A percentile compares a stretch with the other conserved stretches of the same genome.
These are phyloP conservation scores for Andrena cerasifolii DNA, from an alignment of 1,140 invertebrate genomes.

Conservation along the genomic window DNA sequence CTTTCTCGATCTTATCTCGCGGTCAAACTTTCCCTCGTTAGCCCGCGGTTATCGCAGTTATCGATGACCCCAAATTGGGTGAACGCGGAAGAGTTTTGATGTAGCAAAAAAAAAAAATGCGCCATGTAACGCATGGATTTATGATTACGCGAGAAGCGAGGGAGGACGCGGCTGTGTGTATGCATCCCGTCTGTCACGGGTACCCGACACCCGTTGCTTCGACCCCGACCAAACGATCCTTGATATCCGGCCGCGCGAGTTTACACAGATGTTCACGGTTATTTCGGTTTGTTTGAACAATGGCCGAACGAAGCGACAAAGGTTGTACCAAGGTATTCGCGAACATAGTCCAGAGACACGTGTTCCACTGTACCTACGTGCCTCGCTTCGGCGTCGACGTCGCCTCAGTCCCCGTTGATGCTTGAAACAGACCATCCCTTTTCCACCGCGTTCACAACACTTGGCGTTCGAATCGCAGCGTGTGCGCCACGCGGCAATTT, in stretches of 20 bases:
- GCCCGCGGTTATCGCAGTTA: neutral
- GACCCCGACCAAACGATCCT: conserved; percentile 16
- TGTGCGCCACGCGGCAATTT: no score
- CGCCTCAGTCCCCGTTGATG: no score
- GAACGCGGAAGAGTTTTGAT: neutral
- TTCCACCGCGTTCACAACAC: neutral
- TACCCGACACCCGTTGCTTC: neutral
- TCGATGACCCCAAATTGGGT: neutral
- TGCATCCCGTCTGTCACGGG: neutral
- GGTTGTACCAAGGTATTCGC: conserved; percentile 40
- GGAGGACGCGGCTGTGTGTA: conserved; percentile 19
- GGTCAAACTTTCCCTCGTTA: neutral
- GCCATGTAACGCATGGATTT: no score
- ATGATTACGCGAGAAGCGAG: neutral
- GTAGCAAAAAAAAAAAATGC: no score
- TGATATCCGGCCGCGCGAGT: conserved; percentile 56
- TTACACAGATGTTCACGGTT: conserved; percentile 65
- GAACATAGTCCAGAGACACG: neutral
- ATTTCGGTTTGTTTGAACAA: conserved; percentile 68
- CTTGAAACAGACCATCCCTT: neutral
- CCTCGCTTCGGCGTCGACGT: no score
- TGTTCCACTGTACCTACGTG: no score
- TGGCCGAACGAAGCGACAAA: conserved; percentile 60
- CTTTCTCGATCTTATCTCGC: neutral
- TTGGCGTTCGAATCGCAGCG: neutral